phyloP scores from a whole-genome alignment of 2,113 vertebrate species.

The Albula glossodonta region DNA sequence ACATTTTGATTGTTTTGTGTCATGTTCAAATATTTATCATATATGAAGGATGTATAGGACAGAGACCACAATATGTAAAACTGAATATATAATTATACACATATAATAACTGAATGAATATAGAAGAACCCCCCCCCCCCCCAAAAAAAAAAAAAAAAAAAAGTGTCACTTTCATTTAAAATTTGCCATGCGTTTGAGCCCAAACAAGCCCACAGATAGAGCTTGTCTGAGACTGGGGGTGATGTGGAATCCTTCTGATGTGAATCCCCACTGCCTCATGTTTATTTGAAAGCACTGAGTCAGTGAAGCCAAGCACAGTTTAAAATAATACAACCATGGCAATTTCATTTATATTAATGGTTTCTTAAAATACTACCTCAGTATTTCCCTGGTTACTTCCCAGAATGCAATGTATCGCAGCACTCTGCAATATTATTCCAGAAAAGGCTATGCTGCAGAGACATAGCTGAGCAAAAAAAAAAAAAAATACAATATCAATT shows the following conservation, averaged over 20 bases:
- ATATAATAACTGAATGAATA: background rate
- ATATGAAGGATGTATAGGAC: too few relatives aligned
- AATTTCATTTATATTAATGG: constrained; percentile 7
- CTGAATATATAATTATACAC: background rate
- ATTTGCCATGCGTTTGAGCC: background rate
- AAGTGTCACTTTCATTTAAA: background rate
- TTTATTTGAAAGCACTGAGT: constrained; percentile 7
- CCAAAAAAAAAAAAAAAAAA: too few relatives aligned
- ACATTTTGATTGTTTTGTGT: too few relatives aligned
- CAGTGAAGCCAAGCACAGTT: background rate
- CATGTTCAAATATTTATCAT: background rate
- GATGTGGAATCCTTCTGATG: background rate
- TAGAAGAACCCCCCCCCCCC: too few relatives aligned
- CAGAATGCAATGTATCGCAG: background rate
- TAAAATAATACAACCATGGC: background rate
- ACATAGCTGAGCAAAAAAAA: background rate
- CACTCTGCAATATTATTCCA: background rate
- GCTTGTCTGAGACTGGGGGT: background rate
- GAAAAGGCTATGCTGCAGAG: background rate
- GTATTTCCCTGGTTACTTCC: background rate
- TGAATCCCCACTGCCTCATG: background rate
- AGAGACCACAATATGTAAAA: background rate
- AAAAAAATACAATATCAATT: background rate
- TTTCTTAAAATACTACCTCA: constrained; percentile 4
- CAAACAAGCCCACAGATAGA: background rate